A percentile compares a stretch with the other conserved stretches of the same genome.
Evolutionary conservation across 64 coral and sea anemone genomes (phyloP).

Genomic region (Cladopsammia gracilis): DNA sequence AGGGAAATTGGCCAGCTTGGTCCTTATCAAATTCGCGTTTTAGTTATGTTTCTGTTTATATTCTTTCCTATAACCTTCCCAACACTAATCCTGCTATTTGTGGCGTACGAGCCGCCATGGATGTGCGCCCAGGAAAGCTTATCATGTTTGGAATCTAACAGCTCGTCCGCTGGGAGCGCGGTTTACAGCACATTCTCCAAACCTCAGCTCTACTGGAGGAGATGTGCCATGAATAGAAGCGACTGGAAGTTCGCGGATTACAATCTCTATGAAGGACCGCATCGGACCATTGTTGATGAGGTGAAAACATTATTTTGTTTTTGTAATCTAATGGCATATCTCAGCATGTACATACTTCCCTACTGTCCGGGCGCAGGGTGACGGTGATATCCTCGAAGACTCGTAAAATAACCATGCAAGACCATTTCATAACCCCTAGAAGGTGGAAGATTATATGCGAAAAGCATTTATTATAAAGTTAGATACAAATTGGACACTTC

Average conservation of each 20-base stretch:
- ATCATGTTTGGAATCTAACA: constrained; percentile 58
- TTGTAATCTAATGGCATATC: too few species aligned
- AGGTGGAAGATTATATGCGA: too few species aligned
- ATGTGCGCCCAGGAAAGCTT: constrained; percentile 71
- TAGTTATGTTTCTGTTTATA: constrained; percentile 77
- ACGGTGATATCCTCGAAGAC: too few species aligned
- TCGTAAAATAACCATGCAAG: too few species aligned
- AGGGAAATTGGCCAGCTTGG: constrained; percentile 82
- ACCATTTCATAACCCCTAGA: too few species aligned
- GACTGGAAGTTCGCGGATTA: constrained; percentile 85
- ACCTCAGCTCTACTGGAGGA: constrained; percentile 69
- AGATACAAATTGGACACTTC: too few species aligned
- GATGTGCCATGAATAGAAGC: constrained; percentile 80
- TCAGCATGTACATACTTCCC: too few species aligned
- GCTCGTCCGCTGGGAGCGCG: constrained; percentile 6
- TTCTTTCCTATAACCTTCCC: constrained; percentile 91
- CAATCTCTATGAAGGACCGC: constrained; percentile 85
- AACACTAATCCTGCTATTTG: constrained; percentile 91
- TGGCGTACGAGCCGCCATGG: constrained; percentile 91
- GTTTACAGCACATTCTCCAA: constrained; percentile 76
- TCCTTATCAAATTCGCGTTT: constrained; percentile 74
- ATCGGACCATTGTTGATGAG: constrained; percentile 81
- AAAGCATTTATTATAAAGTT: too few species aligned
- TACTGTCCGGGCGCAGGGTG: too few species aligned
- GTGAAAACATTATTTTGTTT: constrained; percentile 3